Conservation (phyloP, 35 echinoderm and acorn worm genomes). For the Heliocidaris erythrogramma region DNA sequence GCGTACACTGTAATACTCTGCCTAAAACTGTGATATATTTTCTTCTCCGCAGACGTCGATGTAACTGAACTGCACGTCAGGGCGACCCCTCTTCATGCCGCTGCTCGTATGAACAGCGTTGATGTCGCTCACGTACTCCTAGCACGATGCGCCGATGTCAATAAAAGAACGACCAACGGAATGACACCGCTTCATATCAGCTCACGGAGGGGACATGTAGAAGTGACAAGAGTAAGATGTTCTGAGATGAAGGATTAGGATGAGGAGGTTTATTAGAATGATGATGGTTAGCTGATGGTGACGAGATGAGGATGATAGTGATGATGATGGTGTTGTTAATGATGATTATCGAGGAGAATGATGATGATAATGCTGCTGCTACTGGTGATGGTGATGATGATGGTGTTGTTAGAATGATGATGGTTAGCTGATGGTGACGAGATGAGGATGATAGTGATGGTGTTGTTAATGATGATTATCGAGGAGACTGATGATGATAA, state of each 20-base stretch:
- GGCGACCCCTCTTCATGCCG: slow-evolving; percentile 57
- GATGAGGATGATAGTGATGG: too few species aligned
- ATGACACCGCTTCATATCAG: slow-evolving; percentile 48
- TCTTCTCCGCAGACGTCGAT: slow-evolving; percentile 36
- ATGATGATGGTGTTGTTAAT: too few species aligned
- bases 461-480: too few species aligned
- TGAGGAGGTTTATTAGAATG: background rate
- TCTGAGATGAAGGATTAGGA: background rate
- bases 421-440: too few species aligned
- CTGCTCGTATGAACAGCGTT: slow-evolving; percentile 29
- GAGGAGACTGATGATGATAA: too few species aligned
- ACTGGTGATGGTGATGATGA: too few species aligned
- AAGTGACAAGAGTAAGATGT: background rate
- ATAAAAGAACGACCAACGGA: background rate
- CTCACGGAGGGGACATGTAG: slow-evolving; percentile 41
- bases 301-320: background rate
- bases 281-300: background rate
- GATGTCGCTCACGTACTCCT: slow-evolving; percentile 45
- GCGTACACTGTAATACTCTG: too few species aligned
- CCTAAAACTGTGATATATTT: background rate
- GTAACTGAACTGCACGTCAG: background rate
- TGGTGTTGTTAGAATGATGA: too few species aligned
- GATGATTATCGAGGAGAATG: too few species aligned
- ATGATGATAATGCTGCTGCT: too few species aligned
- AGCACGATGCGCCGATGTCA: slow-evolving; percentile 10